Conservation (phyloP, 1,140 invertebrate genomes). For the Drosophila novamexicana region DNA sequence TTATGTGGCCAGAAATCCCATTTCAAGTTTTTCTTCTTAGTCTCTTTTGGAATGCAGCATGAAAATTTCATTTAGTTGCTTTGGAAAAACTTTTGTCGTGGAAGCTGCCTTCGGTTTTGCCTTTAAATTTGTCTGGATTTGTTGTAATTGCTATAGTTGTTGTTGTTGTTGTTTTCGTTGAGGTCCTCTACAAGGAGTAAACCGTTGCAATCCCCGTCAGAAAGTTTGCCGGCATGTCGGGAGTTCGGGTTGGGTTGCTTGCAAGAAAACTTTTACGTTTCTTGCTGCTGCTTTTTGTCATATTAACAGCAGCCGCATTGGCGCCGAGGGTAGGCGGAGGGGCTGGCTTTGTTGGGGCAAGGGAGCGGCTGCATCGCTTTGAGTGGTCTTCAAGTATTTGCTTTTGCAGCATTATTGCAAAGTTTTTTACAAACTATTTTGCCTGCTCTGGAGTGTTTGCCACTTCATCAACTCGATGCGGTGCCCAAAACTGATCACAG, state of each 20-base stretch:
- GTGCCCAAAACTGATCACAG: conserved; percentile 32
- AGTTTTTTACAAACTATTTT: conserved; percentile 36
- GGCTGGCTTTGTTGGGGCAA: neutral
- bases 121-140: conserved; percentile 79
- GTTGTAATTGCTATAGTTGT: conserved; percentile 35
- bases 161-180: conserved; percentile 26
- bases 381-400: conserved; percentile 28
- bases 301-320: conserved; percentile 69
- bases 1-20: conserved; percentile 9
- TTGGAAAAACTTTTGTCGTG: conserved; percentile 53
- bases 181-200: conserved; percentile 45
- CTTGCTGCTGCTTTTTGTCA: conserved; percentile 71
- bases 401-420: conserved; percentile 28
- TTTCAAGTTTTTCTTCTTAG: conserved; percentile 31
- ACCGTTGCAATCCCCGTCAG: conserved; percentile 61
- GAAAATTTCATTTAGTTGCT: conserved; percentile 60
- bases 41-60: conserved; percentile 29
- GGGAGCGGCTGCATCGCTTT: neutral
- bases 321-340: conserved; percentile 4
- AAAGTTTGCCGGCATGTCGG: conserved; percentile 77
- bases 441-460: conserved; percentile 17
- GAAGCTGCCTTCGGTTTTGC: conserved; percentile 48
- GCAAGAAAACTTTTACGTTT: conserved; percentile 66
- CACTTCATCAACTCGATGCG: conserved; percentile 45
- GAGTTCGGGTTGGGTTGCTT: conserved; percentile 19